Conservation (phyloP, 2,888 invertebrate species). For the Cremastinae sp. region DNA sequence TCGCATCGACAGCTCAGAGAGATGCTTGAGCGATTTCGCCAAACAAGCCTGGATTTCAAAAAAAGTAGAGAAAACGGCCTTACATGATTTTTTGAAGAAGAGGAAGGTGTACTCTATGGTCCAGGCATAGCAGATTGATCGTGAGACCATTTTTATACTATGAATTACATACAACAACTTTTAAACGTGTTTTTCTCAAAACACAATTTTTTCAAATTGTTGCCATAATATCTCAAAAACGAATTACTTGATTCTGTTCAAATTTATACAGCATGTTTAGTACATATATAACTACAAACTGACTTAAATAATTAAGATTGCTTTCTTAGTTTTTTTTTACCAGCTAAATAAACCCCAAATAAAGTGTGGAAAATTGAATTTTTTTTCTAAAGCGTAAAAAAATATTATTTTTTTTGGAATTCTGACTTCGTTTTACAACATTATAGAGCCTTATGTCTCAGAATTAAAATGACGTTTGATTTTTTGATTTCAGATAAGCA, state of each 20-base stretch:
- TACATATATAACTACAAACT: slow-evolving; percentile 24
- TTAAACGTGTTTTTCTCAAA: slow-evolving; percentile 18
- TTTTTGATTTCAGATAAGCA: slow-evolving; percentile 43
- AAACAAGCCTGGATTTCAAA: slow-evolving; percentile 13
- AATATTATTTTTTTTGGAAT: no score
- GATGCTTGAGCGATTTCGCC: slow-evolving; percentile 31
- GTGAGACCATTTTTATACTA: no score
- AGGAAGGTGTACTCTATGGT: slow-evolving; percentile 13
- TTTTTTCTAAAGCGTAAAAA: slow-evolving; percentile 25
- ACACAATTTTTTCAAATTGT: slow-evolving; percentile 18
- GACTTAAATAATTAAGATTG: slow-evolving; percentile 19
- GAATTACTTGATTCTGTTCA: slow-evolving; percentile 12
- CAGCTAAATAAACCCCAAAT: slow-evolving; percentile 8
- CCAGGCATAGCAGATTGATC: slow-evolving; percentile 32
- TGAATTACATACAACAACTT: no score
- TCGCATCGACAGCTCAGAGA: slow-evolving; percentile 44
- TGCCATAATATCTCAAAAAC: slow-evolving; percentile 26
- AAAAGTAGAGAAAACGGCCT: slow-evolving; percentile 13
- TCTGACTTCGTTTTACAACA: no score
- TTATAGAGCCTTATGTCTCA: slow-evolving; percentile 31
- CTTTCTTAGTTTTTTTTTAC: slow-evolving; percentile 26
- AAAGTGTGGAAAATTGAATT: slow-evolving; percentile 18
- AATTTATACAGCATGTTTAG: slow-evolving; percentile 34
- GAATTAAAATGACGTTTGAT: slow-evolving; percentile 29
- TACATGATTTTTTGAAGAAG: slow-evolving; percentile 28